Evolutionary conservation across 2,797 vertebrate species (phyloP), one percentile per base, ranked within the genome.

Genomic region (Pampus argenteus): DNA sequence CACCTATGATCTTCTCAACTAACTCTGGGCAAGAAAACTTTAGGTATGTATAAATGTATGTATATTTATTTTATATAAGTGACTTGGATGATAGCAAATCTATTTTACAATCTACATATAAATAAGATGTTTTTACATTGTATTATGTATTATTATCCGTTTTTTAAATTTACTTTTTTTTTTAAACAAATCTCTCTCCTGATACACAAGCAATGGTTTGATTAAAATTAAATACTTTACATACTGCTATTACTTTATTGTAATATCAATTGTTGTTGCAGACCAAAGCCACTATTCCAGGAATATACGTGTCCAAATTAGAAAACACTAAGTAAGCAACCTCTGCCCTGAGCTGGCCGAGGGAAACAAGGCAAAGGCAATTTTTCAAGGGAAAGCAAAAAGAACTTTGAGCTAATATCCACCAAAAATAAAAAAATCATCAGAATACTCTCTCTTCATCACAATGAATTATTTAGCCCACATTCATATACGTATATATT

Each of bases 391-490:
- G 8, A 20, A 17, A 48, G 20, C 23, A 34, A 9, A 18, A 29
- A 22, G 34, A 6, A 48, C 22, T 38, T 52, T 4, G 40, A 36
- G 22, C 18, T 38, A 34, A 23, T 38, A 63, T 28, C n/a, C 38
- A 50, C 15, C n/a, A 44, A 23, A 45, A 13, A 50, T 17, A 1
- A 11, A 36, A 47, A 67, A 49, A 64, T 6, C 31, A 42, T 42
- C 40, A 42, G 18, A 40, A 26, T 36, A 63, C 23, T 72, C 4
- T 25, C 3, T 38, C 42, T 59, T 70, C 9, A 66, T 14, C 25
- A 22, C 9, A 55, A 28, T 34, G 26, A 47, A 36, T 22, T 1
- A 63, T 25, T 38, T n/a, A n/a, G 9, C 31, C 55, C 1, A 60
- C 17, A 44, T 18, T 31, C 8, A 34, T 44, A 9, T 11, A 31